Percentiles rank a stretch among this genome's conserved stretches.
These are phyloP conservation scores for Oligia strigilis DNA, from an alignment of 2,888 invertebrate genomes.

Conservation along the genomic window DNA sequence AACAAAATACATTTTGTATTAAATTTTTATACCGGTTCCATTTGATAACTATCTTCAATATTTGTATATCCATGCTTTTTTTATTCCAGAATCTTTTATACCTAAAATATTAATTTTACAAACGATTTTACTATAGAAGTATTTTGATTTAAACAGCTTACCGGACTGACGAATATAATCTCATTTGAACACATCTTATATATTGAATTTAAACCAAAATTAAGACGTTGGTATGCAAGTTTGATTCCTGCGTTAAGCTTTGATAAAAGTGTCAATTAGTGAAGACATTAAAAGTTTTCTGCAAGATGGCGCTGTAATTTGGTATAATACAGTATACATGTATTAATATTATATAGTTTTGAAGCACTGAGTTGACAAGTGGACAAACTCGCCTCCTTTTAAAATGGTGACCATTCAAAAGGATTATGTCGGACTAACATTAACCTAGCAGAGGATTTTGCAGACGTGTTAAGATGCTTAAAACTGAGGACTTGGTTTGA, in stretches of 20 bases:
- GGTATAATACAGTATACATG: constrained; percentile 19
- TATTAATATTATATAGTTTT: constrained; percentile 13
- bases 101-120: constrained; percentile 1
- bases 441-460: neutral
- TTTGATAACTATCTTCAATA: constrained; percentile 5
- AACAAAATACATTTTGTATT: constrained; percentile 23
- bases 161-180: neutral
- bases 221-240: neutral
- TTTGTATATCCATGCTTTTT: constrained; percentile 41
- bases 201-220: neutral
- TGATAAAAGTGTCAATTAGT: constrained; percentile 60
- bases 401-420: neutral
- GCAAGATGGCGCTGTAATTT: constrained; percentile 38
- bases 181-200: neutral
- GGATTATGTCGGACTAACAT: neutral
- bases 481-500: neutral
- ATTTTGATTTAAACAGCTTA: neutral
- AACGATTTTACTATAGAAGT: neutral
- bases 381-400: too few species aligned
- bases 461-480: neutral
- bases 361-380: constrained; percentile 3
- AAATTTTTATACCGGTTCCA: constrained; percentile 42
- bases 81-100: constrained; percentile 29
- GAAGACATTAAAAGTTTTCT: constrained; percentile 32
- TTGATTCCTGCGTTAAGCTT: constrained; percentile 22